A percentile compares a stretch with the other conserved stretches of the same genome.
phyloP scores from a whole-genome alignment of 2,888 invertebrate genomes.

The Tineola bisselliella region DNA sequence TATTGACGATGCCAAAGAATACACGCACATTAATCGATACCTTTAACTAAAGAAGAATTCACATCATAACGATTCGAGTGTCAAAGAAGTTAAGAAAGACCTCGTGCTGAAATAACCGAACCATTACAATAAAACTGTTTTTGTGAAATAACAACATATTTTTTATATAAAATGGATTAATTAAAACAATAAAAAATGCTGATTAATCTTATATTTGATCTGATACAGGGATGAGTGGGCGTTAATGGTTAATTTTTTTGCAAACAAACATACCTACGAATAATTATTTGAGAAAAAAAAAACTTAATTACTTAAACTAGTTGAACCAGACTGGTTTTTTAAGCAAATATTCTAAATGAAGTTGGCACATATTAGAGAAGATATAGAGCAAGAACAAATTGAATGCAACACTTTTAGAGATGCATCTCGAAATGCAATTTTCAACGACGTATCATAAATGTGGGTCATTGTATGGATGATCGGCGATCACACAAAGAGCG shows the following conservation, averaged over 20 bases:
- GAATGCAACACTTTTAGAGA: neutral
- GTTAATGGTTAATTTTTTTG: neutral
- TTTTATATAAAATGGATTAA: neutral
- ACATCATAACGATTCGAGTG: neutral
- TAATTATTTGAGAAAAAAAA: neutral
- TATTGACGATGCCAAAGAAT: too few species aligned
- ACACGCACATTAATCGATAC: too few species aligned
- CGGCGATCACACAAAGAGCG: conserved; percentile 27
- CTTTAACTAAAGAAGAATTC: too few species aligned
- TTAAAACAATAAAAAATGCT: neutral
- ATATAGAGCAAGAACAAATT: neutral
- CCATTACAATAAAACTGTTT: neutral
- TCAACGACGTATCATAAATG: neutral
- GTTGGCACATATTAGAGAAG: neutral
- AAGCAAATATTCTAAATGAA: neutral
- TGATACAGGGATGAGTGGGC: conserved; percentile 2
- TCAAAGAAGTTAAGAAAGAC: neutral
- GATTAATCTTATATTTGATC: too few species aligned
- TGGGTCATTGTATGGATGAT: conserved; percentile 9
- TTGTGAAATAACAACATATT: neutral
- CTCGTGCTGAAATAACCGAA: neutral
- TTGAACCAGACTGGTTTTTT: neutral
- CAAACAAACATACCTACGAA: neutral
- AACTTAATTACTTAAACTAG: neutral
- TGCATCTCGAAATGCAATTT: neutral